These are phyloP conservation scores for Ciconia boyciana DNA, from an alignment of 2,113 vertebrate genomes.

Conservation along the genomic window DNA sequence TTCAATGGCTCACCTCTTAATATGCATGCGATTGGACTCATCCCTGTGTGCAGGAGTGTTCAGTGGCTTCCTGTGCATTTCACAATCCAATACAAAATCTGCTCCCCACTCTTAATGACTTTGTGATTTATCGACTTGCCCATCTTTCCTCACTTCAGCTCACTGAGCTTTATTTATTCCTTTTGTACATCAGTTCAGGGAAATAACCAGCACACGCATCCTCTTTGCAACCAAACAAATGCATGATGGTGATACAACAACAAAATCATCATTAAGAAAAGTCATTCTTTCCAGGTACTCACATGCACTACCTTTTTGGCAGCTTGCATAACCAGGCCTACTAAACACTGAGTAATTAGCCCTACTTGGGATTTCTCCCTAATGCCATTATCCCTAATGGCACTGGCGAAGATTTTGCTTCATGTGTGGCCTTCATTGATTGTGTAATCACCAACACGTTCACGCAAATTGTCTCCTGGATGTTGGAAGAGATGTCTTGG, in stretches of 20 bases:
- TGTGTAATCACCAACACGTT: not conserved
- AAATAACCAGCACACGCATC: not conserved
- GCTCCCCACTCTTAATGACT: not conserved
- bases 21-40: not conserved
- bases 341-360: not conserved
- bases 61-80: not conserved
- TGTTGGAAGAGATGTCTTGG: not conserved
- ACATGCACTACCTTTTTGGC: not conserved
- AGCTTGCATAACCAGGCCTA: not conserved
- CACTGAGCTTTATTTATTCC: not conserved
- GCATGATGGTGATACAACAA: not conserved
- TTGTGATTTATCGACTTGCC: constrained; percentile 9
- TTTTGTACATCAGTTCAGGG: not conserved
- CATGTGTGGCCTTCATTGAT: not conserved
- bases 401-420: constrained; percentile 5
- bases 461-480: not conserved
- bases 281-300: not conserved
- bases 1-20: not conserved
- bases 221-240: not conserved
- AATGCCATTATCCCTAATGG: constrained; percentile 1
- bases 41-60: not conserved
- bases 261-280: not conserved
- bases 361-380: not conserved
- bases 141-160: not conserved
- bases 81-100: not conserved